Percentiles rank a stretch among this genome's conserved stretches.
These are phyloP conservation scores for Apodemus speciosus DNA, from an alignment of 2,113 vertebrate genomes.

Conservation along the genomic window DNA sequence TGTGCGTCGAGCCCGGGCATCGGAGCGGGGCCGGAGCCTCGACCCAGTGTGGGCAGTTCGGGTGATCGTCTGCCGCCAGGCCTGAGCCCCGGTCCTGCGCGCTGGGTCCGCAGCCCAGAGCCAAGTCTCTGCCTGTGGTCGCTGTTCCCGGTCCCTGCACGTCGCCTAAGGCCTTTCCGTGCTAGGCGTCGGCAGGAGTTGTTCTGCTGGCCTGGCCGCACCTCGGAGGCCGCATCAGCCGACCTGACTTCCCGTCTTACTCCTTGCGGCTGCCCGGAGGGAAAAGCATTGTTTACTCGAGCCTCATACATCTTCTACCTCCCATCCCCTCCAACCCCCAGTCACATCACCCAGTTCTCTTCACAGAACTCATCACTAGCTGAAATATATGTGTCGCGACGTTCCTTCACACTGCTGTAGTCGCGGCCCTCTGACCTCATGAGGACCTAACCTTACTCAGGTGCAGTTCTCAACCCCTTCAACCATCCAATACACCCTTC, in stretches of 20 bases:
- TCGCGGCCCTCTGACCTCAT: background rate
- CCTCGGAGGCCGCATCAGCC: background rate
- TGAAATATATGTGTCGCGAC: background rate
- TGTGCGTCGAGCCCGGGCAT: background rate
- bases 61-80: background rate
- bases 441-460: too few relatives aligned
- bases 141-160: background rate
- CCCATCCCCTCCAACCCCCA: background rate
- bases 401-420: background rate
- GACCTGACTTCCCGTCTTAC: background rate
- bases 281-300: background rate
- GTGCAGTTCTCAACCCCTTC: too few relatives aligned
- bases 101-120: background rate
- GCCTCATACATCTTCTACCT: background rate
- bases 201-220: background rate
- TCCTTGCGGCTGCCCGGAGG: background rate
- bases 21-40: background rate
- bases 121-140: background rate
- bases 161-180: background rate
- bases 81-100: background rate
- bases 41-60: background rate
- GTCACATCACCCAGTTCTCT: background rate
- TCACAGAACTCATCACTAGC: background rate
- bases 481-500: too few relatives aligned
- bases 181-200: background rate